Base-by-base conservation (phyloP, 2,888 invertebrate species). In the Pocota personata region DNA sequence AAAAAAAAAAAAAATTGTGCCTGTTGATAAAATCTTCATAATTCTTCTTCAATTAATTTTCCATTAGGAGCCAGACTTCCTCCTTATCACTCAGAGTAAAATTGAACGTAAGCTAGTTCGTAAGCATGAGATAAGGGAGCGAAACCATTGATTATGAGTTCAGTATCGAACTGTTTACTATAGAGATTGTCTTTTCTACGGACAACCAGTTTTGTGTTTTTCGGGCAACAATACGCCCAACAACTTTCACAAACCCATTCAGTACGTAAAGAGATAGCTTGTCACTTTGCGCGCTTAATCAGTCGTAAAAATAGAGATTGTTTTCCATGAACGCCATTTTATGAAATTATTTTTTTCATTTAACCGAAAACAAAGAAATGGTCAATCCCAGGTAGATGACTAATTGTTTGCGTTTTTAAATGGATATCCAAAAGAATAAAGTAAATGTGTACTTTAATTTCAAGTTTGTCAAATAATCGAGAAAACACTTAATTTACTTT, bases 241-340 rank as follows among this genome's bases (percentile, higher is more conserved):
- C 57, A 58, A 58, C 57, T 58, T 58, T 58, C 57, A 58, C 57
- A 58, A 37, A 1, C 6, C 35, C 37, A n/a, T 12, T 12, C n/a
- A 0, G 37, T 0, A 2, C 2, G 4, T 3, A 24, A 2, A n/a
- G 12, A n/a, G 14, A 40, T 40, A 60, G 40, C 40, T 21, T 1
- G 19, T 19, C 14, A 58, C 24, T 58, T 58, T 1, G 1, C 37
- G 37, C 19, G 58, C 40, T 40, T 60, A 60, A 40, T 60, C 24
- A 60, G n/a, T 14, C 24, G 12, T 40, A 24, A 60, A 37, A 40
- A 24, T 14, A 40, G 14, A 40, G 14, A 40, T 40, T 37, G 3
- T 37, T 37, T 37, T 37, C 12, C 3, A 5, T 40, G 14, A 5
- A 40, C 6, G 1, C 14, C 6, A 40, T n/a, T 40, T 5, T 14